Base-by-base conservation (phyloP, 2,113 vertebrate genomes). In the Pycnonotus jocosus region DNA sequence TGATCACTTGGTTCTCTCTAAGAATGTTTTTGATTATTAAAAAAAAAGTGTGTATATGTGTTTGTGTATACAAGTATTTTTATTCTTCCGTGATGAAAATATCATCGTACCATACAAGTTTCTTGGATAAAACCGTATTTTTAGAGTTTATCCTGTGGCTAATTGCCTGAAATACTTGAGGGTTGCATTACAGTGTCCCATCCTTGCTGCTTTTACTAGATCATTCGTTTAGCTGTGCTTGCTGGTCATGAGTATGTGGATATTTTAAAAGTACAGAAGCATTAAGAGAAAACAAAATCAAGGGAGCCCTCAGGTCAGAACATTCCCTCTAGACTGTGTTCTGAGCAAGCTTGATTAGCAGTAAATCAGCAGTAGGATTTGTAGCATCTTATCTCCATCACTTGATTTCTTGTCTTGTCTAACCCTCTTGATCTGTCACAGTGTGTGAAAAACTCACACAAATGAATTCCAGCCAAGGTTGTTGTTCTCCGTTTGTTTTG, bases 11-110 rank as follows among this genome's bases (percentile, higher is more conserved):
- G 48, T 60, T 88, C 33, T 82, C 47, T 60, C 27, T 50, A 82
- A 33, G 30, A 47, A 21, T 62, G 35, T 54, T 81, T 93, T 71
- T 50, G 40, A 25, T 82, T 76, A 38, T 53, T 47, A 8, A 53
- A 56, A 31, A n/a, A n/a, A 22, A n/a, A 10, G 3, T 25, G 2
- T 42, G 1, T 48, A 1, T 33, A 0, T 38, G 0, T 62, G 2
- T 77, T 6, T 61, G 7, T 31, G 0, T 81, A 0, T 74, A 28
- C 47, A 7, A 44, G 27, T 47, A 16, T 57, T 48, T 68, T 27
- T 5, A 28, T 69, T 94, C 28, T 60, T 65, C 10, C 1, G 1
- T 28, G 21, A 27, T 38, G 30, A 64, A 24, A 64, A 5, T 69
- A n/a, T 65, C 42, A 65, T 66, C 69, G 15, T 88, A 18, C 33